Percentiles rank a stretch among this genome's conserved stretches.
Conservation (phyloP, 1,140 invertebrate genomes). For the Cyphomyrmex costatus region DNA sequence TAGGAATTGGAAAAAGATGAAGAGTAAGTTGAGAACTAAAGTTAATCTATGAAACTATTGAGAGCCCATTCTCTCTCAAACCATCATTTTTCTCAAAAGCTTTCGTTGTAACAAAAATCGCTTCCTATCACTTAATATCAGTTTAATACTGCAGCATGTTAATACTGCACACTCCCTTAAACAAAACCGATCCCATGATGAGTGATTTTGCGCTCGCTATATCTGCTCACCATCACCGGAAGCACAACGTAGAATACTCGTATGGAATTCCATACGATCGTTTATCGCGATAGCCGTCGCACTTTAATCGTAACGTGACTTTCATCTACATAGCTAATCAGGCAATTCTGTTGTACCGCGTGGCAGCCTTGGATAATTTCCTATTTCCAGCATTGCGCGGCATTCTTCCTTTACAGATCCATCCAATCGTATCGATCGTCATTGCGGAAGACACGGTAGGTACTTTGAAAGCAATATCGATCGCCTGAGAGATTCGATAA, state of each 20-base stretch:
- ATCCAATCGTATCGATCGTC: background rate
- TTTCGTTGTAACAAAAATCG: background rate
- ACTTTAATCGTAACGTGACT: slow-evolving; percentile 70
- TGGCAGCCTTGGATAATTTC: slow-evolving; percentile 72
- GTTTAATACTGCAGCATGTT: background rate
- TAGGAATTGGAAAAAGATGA: too few relatives aligned
- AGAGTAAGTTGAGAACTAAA: too few relatives aligned
- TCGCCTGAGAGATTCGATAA: slow-evolving; percentile 8
- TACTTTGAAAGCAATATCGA: background rate
- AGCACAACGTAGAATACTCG: slow-evolving; percentile 37
- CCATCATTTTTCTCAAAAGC: background rate
- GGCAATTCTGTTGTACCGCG: slow-evolving; percentile 58
- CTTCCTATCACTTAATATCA: background rate
- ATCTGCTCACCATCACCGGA: slow-evolving; percentile 38
- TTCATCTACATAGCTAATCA: slow-evolving; percentile 64
- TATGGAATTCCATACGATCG: slow-evolving; percentile 42
- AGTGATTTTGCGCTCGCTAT: slow-evolving; percentile 17
- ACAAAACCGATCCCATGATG: background rate
- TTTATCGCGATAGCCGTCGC: slow-evolving; percentile 46
- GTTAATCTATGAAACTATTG: background rate
- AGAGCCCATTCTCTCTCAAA: background rate
- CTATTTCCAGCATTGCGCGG: slow-evolving; percentile 45
- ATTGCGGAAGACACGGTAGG: background rate
- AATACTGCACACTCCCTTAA: background rate
- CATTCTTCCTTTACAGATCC: slow-evolving; percentile 5